Conservation (phyloP, 2,888 invertebrate species). For the Melikaiella ostensackeni region DNA sequence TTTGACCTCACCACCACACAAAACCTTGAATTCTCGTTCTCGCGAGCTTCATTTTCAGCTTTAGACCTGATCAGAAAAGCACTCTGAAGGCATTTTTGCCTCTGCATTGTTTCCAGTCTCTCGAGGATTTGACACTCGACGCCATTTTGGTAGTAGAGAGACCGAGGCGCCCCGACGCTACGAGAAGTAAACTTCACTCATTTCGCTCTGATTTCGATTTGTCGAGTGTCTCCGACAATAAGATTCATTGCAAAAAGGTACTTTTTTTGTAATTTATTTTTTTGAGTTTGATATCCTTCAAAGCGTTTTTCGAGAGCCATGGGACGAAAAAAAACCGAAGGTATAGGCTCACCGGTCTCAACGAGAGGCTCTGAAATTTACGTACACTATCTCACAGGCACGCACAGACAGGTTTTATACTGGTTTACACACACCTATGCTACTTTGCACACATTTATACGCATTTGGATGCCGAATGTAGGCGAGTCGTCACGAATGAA, state of each 20-base stretch:
- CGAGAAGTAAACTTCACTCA: slow-evolving; percentile 15
- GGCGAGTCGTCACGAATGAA: too few relatives aligned
- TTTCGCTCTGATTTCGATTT: slow-evolving; percentile 13
- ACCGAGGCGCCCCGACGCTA: slow-evolving; percentile 37
- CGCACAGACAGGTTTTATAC: background rate
- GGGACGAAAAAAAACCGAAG: background rate
- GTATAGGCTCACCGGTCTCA: slow-evolving; percentile 22
- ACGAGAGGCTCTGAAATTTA: slow-evolving; percentile 22
- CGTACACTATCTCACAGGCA: background rate
- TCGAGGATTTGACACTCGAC: slow-evolving; percentile 32
- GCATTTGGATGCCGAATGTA: background rate
- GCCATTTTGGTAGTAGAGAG: slow-evolving; percentile 28
- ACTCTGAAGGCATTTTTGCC: slow-evolving; percentile 28
- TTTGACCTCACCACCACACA: slow-evolving; percentile 8
- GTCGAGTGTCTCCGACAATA: background rate
- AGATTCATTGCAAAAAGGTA: background rate
- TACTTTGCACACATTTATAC: background rate
- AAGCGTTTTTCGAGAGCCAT: background rate
- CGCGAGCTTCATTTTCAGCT: slow-evolving; percentile 17
- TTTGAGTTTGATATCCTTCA: background rate
- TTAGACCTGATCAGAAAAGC: background rate
- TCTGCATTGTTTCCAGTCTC: slow-evolving; percentile 32
- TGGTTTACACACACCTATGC: too few relatives aligned
- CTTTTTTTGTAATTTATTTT: background rate
- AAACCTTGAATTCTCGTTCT: slow-evolving; percentile 8